Base-by-base conservation (phyloP, 2,888 invertebrate genomes). In the Eupeodes latifasciatus region DNA sequence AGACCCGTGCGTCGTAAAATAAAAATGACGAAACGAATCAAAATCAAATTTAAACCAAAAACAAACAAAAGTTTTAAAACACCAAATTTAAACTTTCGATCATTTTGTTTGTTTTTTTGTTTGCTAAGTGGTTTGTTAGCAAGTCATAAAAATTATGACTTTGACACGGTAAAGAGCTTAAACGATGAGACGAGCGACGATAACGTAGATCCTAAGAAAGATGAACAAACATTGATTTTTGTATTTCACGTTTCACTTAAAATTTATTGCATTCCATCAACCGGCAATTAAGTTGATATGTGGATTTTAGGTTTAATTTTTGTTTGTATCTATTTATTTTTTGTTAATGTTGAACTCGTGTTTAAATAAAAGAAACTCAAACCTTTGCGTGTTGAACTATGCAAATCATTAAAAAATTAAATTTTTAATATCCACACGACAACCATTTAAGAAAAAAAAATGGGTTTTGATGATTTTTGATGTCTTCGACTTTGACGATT, bases 381-480 rank as follows among this genome's bases (percentile, higher is more conserved):
- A n/a, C 51, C 47, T 19, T 55, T 85, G 77, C 85, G 85, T 85
- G 82, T 64, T 74, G 34, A 82, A 27, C 81, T 85, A 85, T 85
- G 85, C 78, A 85, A 85, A 85, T 69, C 36, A 53, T 69, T 51
- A 3, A 47, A 10, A 74, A 64, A 11, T 55, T 34, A 76, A 19
- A 53, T 44, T 14, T 57, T 71, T 57, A 71, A 55, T 71, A 66
- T 84, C 47, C 47, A 74, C 49, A 72, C 64, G 72, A 66, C 76
- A 72, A 81, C 49, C 81, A 77, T 85, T 85, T 77, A 67, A 69
- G 78, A 47, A 47, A n/a, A 57, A 47, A 27, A 14, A 7, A 19
- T 47, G 11, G 0, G 19, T 47, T 9, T 27, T 71, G 14, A 44
- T 57, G 40, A 44, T 27, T 55, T 71, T n/a, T 49, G n/a, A 49